These are phyloP conservation scores for Arnoldichthys spilopterus DNA, from an alignment of 2,797 vertebrate species.

Conservation along the genomic window DNA sequence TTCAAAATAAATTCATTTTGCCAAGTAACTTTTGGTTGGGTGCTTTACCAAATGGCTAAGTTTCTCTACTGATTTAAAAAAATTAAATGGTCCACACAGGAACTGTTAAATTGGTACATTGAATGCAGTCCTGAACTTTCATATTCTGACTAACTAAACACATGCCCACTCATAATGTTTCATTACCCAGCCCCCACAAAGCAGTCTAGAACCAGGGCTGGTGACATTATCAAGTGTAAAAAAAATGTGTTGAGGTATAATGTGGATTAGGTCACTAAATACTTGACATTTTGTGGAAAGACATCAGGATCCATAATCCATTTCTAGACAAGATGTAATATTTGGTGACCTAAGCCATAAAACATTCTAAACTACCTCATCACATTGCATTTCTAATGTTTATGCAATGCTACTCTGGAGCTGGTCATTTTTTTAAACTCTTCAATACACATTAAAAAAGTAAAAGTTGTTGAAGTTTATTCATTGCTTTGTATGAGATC, in stretches of 20 bases:
- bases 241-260: slow-evolving; percentile 10
- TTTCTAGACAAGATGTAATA: background rate
- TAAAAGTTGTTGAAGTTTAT: slow-evolving; percentile 31
- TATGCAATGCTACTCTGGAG: slow-evolving; percentile 14
- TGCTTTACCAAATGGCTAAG: no score
- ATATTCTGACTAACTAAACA: no score
- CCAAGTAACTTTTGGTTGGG: no score
- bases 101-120: no score
- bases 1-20: no score
- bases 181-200: no score
- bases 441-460: slow-evolving; percentile 10
- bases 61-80: no score
- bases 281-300: background rate
- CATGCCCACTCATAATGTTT: no score
- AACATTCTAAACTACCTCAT: slow-evolving; percentile 7
- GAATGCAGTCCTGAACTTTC: no score
- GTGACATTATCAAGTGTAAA: background rate
- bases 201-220: background rate
- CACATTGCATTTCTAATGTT: slow-evolving; percentile 15
- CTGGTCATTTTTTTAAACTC: background rate
- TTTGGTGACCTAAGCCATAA: background rate
- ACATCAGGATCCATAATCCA: background rate
- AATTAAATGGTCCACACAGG: no score
- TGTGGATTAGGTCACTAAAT: background rate
- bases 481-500: slow-evolving; percentile 57